A percentile compares a stretch with the other conserved stretches of the same genome.
phyloP scores from a whole-genome alignment of 2,797 vertebrate species.

The Acanthurus lineatus region DNA sequence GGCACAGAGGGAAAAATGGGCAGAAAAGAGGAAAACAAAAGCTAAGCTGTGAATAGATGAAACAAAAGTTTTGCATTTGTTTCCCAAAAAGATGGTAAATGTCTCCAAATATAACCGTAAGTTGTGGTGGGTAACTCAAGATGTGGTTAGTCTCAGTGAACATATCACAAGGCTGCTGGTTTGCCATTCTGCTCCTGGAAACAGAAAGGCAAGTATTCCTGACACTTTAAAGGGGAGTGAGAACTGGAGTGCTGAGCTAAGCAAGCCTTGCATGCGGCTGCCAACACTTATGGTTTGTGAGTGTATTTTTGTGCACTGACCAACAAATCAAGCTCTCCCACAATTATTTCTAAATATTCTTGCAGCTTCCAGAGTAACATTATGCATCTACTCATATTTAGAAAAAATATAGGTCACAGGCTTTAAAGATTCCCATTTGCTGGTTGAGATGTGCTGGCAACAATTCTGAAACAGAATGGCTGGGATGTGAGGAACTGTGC shows the following conservation, averaged over 20 bases:
- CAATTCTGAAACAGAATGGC: constrained; percentile 66
- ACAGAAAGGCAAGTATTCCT: constrained; percentile 71
- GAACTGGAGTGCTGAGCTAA: constrained; percentile 73
- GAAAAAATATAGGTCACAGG: constrained; percentile 69
- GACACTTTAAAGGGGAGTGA: constrained; percentile 74
- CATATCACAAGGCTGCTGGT: constrained; percentile 73
- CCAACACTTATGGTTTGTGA: constrained; percentile 69
- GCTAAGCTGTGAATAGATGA: constrained; percentile 39
- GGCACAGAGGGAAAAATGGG: constrained; percentile 26
- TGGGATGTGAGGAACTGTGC: constrained; percentile 60
- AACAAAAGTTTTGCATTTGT: constrained; percentile 27
- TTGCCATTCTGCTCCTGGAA: constrained; percentile 66
- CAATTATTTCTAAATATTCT: constrained; percentile 54
- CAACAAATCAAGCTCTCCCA: constrained; percentile 70
- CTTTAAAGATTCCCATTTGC: constrained; percentile 69
- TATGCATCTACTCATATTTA: constrained; percentile 49
- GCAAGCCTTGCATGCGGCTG: constrained; percentile 63
- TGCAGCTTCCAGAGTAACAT: constrained; percentile 41
- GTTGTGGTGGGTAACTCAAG: constrained; percentile 47
- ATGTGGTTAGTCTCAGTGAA: constrained; percentile 57
- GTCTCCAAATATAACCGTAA: constrained; percentile 57
- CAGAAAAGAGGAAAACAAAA: constrained; percentile 55
- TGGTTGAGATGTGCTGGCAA: constrained; percentile 62
- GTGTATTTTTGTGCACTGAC: constrained; percentile 72
- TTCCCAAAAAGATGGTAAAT: constrained; percentile 29